These are phyloP conservation scores for Arizona elegans DNA, from an alignment of 2,113 vertebrate genomes.

Conservation along the genomic window DNA sequence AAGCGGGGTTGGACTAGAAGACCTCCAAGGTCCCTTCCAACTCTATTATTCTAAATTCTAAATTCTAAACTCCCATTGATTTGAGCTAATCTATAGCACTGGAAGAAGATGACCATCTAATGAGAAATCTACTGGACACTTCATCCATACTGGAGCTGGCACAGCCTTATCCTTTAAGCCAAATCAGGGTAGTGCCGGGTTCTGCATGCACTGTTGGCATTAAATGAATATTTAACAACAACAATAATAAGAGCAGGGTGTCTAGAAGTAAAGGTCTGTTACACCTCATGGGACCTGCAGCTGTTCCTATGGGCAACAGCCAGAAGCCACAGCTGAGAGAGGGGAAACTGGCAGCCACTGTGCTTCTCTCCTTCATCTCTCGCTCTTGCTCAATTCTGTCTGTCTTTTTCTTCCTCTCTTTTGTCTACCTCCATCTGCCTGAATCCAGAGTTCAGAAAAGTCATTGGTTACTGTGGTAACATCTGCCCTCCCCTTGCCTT, in stretches of 20 bases:
- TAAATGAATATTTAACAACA: background rate
- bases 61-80: background rate
- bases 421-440: conserved; percentile 68
- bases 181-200: background rate
- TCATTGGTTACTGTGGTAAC: conserved; percentile 69
- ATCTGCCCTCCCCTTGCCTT: conserved; percentile 37
- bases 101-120: background rate
- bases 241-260: background rate
- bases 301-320: conserved; percentile 13
- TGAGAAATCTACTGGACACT: background rate
- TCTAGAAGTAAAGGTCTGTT: conserved; percentile 4
- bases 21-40: too few species aligned
- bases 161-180: background rate
- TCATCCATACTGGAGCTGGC: background rate
- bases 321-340: conserved; percentile 9
- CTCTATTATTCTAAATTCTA: too few species aligned
- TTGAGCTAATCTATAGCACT: background rate
- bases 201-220: background rate
- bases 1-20: too few species aligned
- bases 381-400: background rate
- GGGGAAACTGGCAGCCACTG: background rate
- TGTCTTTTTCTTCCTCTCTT: conserved; percentile 42
- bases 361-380: background rate
- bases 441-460: conserved; percentile 63
- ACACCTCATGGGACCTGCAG: conserved; percentile 9